Conservation (phyloP, 2,888 invertebrate species). For the Pachydiplax longipennis region DNA sequence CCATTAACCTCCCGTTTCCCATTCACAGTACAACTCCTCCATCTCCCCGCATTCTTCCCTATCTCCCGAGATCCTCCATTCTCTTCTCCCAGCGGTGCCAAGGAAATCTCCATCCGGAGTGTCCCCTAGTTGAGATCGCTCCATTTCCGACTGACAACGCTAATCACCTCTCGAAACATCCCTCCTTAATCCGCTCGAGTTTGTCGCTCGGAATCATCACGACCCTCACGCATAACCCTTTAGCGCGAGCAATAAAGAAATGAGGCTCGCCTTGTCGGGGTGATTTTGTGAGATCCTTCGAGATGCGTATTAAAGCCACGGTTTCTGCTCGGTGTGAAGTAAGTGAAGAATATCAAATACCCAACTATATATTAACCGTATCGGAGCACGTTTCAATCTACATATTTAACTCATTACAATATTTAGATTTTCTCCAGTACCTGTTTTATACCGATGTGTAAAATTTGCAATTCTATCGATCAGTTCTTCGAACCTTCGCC, state of each 20-base stretch:
- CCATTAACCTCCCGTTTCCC: neutral
- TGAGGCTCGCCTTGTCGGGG: neutral
- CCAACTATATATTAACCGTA: neutral
- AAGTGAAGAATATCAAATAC: neutral
- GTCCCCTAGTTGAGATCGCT: neutral
- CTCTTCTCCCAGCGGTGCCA: neutral
- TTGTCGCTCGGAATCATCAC: conserved; percentile 3
- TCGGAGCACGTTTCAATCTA: too few relatives aligned
- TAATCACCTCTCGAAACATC: conserved; percentile 28
- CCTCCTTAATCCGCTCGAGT: too few relatives aligned
- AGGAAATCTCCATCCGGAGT: neutral
- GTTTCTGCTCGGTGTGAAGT: neutral
- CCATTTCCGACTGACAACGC: conserved; percentile 26
- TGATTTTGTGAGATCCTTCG: neutral
- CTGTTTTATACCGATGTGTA: too few relatives aligned
- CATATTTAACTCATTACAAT: too few relatives aligned
- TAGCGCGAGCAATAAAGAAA: neutral
- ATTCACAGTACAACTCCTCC: neutral
- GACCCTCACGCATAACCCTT: conserved; percentile 15
- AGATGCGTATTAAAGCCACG: neutral
- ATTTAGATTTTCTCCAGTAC: too few relatives aligned
- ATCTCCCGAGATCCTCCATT: neutral
- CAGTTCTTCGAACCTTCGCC: too few relatives aligned
- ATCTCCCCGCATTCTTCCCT: neutral
- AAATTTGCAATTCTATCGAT: too few relatives aligned